A percentile compares a stretch with the other conserved stretches of the same genome.
Conservation (phyloP, 1,140 invertebrate genomes). For the Euwallacea fornicatus region DNA sequence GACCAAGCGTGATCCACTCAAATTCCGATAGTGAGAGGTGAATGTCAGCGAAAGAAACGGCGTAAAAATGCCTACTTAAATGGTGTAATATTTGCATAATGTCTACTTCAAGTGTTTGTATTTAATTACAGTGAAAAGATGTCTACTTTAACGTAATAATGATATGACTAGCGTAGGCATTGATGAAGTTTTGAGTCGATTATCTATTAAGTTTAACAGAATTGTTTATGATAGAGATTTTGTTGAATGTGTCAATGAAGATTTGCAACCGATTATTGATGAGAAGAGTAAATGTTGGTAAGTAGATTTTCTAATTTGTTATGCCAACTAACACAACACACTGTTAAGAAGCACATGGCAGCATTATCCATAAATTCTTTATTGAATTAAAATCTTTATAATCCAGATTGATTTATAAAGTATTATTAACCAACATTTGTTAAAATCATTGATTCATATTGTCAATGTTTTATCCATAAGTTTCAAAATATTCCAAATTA, state of each 20-base stretch:
- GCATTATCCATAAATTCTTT: neutral
- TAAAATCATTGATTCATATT: neutral
- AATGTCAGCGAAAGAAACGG: too few relatives aligned
- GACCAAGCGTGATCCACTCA: too few relatives aligned
- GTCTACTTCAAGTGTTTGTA: too few relatives aligned
- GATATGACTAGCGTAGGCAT: slow-evolving; percentile 43
- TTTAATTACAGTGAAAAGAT: too few relatives aligned
- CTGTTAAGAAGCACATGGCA: neutral
- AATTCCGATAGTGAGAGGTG: too few relatives aligned
- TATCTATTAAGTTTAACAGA: slow-evolving; percentile 47
- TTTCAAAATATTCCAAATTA: too few relatives aligned
- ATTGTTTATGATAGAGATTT: slow-evolving; percentile 48
- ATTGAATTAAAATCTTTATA: neutral
- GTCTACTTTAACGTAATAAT: slow-evolving; percentile 6
- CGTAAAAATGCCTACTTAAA: too few relatives aligned
- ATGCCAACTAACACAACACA: too few relatives aligned
- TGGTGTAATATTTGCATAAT: too few relatives aligned
- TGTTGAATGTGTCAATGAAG: slow-evolving; percentile 45
- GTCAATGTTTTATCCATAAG: too few relatives aligned
- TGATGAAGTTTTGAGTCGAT: slow-evolving; percentile 43
- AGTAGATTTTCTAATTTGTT: slow-evolving; percentile 10
- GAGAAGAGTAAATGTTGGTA: slow-evolving; percentile 45
- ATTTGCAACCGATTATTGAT: slow-evolving; percentile 42
- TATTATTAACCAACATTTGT: neutral
- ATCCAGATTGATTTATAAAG: neutral